These are phyloP conservation scores for Boloria euphrosyne DNA, from an alignment of 2,888 invertebrate genomes.

Conservation along the genomic window DNA sequence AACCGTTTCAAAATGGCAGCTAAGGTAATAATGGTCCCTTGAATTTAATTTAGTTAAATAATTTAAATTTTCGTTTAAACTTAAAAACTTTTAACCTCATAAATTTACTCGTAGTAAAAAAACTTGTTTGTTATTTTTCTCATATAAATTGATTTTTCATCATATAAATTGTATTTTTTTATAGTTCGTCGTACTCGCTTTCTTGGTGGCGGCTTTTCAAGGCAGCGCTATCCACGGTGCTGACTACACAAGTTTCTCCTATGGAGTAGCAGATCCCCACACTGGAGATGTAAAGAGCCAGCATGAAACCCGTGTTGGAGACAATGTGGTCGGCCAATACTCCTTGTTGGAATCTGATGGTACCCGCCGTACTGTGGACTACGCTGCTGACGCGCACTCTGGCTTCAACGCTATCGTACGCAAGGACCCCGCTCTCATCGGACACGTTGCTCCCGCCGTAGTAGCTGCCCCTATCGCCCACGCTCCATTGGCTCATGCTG, in stretches of 20 bases:
- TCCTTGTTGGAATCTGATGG: conserved; percentile 83
- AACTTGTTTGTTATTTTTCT: background rate
- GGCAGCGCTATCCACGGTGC: conserved; percentile 68
- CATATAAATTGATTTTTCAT: background rate
- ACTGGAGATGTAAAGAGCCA: conserved; percentile 80
- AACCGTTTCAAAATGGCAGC: conserved; percentile 76
- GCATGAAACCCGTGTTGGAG: conserved; percentile 84
- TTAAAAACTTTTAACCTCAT: background rate
- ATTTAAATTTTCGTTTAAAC: background rate
- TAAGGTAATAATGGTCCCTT: conserved; percentile 59
- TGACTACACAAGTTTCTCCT: conserved; percentile 73
- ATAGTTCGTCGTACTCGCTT: conserved; percentile 73
- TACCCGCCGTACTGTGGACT: conserved; percentile 84
- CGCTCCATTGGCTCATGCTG: conserved; percentile 47
- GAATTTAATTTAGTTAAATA: conserved; percentile 24
- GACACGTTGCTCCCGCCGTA: conserved; percentile 48
- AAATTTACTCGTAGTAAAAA: background rate
- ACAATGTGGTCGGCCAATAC: conserved; percentile 82
- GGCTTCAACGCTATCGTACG: conserved; percentile 83
- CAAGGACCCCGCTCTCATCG: conserved; percentile 67
- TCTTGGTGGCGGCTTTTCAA: conserved; percentile 70
- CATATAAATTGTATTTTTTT: conserved; percentile 43
- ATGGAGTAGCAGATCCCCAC: conserved; percentile 73
- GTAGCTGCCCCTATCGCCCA: conserved; percentile 45
- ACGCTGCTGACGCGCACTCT: conserved; percentile 78